Conservation (phyloP, 2,113 vertebrate species). For the Serilophus lunatus region DNA sequence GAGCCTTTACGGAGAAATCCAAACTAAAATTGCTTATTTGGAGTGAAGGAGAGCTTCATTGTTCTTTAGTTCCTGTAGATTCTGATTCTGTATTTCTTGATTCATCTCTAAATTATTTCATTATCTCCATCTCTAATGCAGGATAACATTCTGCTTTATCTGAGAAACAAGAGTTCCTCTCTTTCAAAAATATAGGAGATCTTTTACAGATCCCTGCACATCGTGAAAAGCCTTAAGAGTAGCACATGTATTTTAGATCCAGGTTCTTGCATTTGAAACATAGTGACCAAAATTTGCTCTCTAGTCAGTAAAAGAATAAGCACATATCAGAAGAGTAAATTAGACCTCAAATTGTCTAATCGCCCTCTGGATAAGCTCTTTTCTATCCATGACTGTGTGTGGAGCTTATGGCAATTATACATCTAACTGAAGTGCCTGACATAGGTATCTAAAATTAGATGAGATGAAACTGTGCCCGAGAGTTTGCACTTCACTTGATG, state of each 20-base stretch:
- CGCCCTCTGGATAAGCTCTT: not conserved
- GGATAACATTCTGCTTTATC: not conserved
- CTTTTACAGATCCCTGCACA: not conserved
- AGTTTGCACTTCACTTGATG: conserved; percentile 18
- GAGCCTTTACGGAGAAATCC: not conserved
- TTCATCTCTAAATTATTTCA: not conserved
- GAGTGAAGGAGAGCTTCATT: not conserved
- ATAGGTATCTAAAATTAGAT: conserved; percentile 39
- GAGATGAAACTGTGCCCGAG: conserved; percentile 17
- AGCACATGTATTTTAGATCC: not conserved
- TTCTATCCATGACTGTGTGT: not conserved
- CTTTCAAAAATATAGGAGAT: not conserved
- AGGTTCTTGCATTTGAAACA: not conserved
- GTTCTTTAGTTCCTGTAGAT: not conserved
- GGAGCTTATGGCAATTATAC: not conserved
- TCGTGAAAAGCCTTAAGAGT: not conserved
- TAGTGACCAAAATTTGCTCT: not conserved
- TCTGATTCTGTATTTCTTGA: not conserved
- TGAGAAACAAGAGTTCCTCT: not conserved
- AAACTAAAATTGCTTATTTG: not conserved
- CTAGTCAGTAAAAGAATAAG: not conserved
- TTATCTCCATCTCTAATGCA: not conserved
- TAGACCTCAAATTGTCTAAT: not conserved
- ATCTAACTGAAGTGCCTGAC: not conserved
- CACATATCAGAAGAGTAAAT: not conserved